Evolutionary conservation across 2,797 vertebrate species (phyloP).

Genomic region (Muscicapa striata): DNA sequence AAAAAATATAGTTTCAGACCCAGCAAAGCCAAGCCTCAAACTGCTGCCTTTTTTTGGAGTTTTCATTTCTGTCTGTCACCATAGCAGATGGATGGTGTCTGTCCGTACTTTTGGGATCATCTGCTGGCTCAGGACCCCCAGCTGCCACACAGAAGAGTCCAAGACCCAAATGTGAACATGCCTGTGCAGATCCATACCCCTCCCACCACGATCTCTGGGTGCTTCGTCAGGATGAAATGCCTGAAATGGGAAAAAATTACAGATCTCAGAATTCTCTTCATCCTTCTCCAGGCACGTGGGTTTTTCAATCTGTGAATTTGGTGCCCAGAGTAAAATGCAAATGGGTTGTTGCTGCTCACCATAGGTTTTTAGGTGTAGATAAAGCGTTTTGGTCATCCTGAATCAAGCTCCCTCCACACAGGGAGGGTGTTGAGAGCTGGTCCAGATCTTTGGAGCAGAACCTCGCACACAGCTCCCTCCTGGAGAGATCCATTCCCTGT

Average conservation of each 20-base stretch:
- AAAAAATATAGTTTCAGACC: neutral
- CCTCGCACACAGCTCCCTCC: accelerated
- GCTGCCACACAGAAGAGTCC: neutral
- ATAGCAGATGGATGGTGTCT: neutral
- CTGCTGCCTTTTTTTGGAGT: neutral
- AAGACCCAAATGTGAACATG: neutral
- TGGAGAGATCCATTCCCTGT: neutral
- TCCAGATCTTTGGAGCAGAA: neutral
- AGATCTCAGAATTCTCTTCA: neutral
- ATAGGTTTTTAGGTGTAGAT: neutral
- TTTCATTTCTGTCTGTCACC: neutral
- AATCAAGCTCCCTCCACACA: neutral
- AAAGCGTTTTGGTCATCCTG: neutral
- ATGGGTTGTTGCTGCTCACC: neutral
- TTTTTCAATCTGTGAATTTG: neutral
- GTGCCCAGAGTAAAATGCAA: neutral
- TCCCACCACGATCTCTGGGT: neutral
- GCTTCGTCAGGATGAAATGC: neutral
- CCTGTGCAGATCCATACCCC: neutral
- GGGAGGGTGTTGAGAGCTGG: neutral
- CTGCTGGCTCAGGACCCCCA: neutral
- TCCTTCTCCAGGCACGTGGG: accelerated
- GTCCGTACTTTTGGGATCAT: accelerated
- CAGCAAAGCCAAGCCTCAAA: neutral
- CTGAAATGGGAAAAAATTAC: neutral